These are phyloP conservation scores for Trachemys scripta DNA, from an alignment of 2,113 vertebrate genomes.

Conservation along the genomic window DNA sequence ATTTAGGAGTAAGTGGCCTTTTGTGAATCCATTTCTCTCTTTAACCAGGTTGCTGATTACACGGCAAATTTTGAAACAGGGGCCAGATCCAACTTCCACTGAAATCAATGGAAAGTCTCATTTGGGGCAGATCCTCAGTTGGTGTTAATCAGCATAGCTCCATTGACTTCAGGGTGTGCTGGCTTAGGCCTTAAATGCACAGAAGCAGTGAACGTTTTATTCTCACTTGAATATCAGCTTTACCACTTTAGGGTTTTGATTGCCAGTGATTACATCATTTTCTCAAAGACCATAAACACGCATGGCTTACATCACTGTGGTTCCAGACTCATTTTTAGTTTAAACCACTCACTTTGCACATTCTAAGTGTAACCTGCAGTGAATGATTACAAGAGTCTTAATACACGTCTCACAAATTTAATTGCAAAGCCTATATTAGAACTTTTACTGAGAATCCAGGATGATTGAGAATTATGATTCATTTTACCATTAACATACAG, in stretches of 20 bases:
- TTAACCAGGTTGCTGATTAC: slow-evolving; percentile 1
- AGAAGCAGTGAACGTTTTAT: rapidly evolving
- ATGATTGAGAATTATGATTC: slow-evolving; percentile 15
- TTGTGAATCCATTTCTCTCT: neutral
- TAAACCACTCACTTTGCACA: neutral
- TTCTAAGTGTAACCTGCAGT: slow-evolving; percentile 17
- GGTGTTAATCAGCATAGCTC: neutral
- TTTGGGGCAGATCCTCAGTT: neutral
- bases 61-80: neutral
- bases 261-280: slow-evolving; percentile 19
- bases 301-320: slow-evolving; percentile 45
- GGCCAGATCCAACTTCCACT: rapidly evolving
- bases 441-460: neutral
- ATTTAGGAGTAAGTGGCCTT: neutral
- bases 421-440: too few species aligned
- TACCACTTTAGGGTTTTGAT: neutral
- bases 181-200: neutral
- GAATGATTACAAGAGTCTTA: slow-evolving; percentile 17
- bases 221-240: neutral
- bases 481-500: neutral
- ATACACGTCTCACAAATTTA: neutral
- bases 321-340: slow-evolving; percentile 32
- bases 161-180: neutral
- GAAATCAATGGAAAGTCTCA: neutral
- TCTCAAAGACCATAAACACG: slow-evolving; percentile 12